Evolutionary conservation across 2,113 vertebrate species (phyloP), one percentile per base, ranked within the genome.

Genomic region (Rynchops niger): DNA sequence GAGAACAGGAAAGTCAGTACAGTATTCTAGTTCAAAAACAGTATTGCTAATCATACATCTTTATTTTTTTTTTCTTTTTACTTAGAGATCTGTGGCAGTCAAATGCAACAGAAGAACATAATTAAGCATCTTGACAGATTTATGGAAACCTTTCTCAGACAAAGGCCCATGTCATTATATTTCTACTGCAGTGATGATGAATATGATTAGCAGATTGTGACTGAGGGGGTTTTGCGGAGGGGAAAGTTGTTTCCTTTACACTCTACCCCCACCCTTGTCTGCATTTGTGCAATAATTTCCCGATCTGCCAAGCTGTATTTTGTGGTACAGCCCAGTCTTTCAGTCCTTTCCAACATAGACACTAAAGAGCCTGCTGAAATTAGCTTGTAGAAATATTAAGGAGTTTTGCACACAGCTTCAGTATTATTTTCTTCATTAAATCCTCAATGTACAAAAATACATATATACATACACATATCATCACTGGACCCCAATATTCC

Each of bases 91-190:
- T 89, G 40, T 77, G 19, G 36, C 66, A 91, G 80, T 79, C 45
- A 91, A 91, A 86, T 74, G 63, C 79, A 93, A 87, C 36, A 72
- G 62, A 78, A 86, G 22, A 89, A 70, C 21, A 49, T 69, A 93
- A 94, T 95, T 91, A 94, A 85, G 74, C 58, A 73, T 91, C 62
- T 40, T 87, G 86, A 95, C 89, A 96, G 58, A 36, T 93, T 90
- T 93, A 88, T 59, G 62, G 77, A 94, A 94, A 73, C 81, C 66
- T 77, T 87, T 91, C 70, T 94, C 59, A 78, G 69, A 94, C 34
- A 95, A 90, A 95, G 58, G 38, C 70, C 27, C 13, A 9, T 20
- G 66, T 72, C 78, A 56, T 86, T 81, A 36, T 49, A 89, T 87
- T 90, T 72, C 89, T 77, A 26, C 49, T 66, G 30, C 86, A 72